Conservation (phyloP, 1,140 invertebrate genomes). For the Chlorops oryzae region DNA sequence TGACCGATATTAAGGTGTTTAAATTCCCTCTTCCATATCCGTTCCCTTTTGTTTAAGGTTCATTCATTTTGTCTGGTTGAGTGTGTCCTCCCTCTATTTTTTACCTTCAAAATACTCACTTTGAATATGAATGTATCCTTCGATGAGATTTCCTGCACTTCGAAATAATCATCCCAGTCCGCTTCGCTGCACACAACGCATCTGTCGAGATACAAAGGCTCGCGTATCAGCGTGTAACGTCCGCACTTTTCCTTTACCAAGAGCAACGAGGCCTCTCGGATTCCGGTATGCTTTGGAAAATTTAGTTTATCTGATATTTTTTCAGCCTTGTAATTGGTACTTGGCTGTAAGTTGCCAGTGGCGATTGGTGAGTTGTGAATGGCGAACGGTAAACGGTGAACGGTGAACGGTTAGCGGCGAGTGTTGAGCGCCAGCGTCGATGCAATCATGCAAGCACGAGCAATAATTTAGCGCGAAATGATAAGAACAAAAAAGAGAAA, state of each 20-base stretch:
- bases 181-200: conserved; percentile 84
- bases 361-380: conserved; percentile 1
- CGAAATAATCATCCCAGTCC: conserved; percentile 88
- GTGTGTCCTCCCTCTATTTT: too few species aligned
- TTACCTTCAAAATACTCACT: conserved; percentile 56
- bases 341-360: conserved; percentile 49
- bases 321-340: conserved; percentile 50
- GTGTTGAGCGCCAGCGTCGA: background rate
- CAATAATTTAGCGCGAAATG: too few species aligned
- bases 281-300: conserved; percentile 58
- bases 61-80: too few species aligned
- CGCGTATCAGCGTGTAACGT: conserved; percentile 76
- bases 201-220: conserved; percentile 81
- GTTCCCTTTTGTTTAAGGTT: too few species aligned
- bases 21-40: too few species aligned
- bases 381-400: background rate
- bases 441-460: too few species aligned
- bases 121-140: conserved; percentile 93
- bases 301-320: conserved; percentile 49
- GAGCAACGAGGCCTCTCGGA: conserved; percentile 80
- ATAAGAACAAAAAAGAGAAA: too few species aligned
- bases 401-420: too few species aligned
- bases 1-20: too few species aligned
- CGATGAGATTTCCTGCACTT: conserved; percentile 86
- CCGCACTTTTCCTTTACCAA: conserved; percentile 86